Evolutionary conservation across 2,888 invertebrate genomes (phyloP).

Genomic region (Orthosia cruda): DNA sequence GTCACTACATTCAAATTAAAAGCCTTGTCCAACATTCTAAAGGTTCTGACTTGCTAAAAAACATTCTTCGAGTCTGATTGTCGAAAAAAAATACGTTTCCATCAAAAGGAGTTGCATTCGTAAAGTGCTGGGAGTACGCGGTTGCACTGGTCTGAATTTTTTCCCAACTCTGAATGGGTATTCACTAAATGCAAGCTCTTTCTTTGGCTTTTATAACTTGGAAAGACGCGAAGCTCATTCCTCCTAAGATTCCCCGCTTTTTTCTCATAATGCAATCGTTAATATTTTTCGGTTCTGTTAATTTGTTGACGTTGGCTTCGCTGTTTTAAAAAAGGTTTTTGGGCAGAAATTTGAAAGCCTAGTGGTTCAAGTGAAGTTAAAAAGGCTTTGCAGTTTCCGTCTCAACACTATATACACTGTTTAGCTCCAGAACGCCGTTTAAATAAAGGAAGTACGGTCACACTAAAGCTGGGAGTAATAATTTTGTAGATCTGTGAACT

Average conservation of each 20-base stretch:
- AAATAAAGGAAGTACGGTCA: not conserved
- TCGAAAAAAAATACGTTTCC: constrained; percentile 86
- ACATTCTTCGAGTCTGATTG: constrained; percentile 84
- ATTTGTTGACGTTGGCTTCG: constrained; percentile 66
- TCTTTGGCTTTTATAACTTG: constrained; percentile 88
- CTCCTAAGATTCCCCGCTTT: constrained; percentile 82
- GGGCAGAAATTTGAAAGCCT: constrained; percentile 24
- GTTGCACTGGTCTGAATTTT: constrained; percentile 86
- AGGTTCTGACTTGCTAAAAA: constrained; percentile 74
- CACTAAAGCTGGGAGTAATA: not conserved
- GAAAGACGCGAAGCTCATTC: constrained; percentile 87
- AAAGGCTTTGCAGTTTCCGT: constrained; percentile 24
- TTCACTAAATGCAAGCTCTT: constrained; percentile 90
- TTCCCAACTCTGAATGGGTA: constrained; percentile 87
- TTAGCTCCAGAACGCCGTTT: not conserved
- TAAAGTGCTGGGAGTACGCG: constrained; percentile 85
- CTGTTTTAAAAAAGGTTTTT: constrained; percentile 56
- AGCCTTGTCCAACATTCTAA: constrained; percentile 69
- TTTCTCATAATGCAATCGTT: constrained; percentile 83
- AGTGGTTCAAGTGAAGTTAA: constrained; percentile 20
- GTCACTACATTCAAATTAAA: constrained; percentile 62
- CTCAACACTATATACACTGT: not conserved
- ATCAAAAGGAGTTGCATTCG: constrained; percentile 89
- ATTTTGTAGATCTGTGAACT: not conserved
- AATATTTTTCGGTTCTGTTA: constrained; percentile 79